phyloP scores from a whole-genome alignment of 2,888 invertebrate species.

The Junonia oenone region DNA sequence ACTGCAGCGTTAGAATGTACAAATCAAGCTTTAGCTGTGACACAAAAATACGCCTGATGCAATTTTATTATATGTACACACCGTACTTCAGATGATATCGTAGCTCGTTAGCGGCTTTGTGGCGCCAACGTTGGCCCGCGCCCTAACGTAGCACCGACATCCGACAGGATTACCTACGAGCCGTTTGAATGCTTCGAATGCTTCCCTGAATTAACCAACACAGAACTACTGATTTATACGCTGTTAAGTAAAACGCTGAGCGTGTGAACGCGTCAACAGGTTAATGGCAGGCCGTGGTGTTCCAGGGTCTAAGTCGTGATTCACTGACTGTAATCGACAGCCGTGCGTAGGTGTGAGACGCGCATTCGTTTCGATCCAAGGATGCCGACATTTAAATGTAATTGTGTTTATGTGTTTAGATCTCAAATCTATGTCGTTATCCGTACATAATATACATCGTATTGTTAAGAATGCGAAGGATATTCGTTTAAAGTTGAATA shows the following conservation, averaged over 20 bases:
- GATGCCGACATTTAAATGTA: slow-evolving; percentile 23
- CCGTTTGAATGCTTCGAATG: slow-evolving; percentile 43
- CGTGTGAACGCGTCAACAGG: slow-evolving; percentile 35
- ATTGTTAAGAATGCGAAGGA: slow-evolving; percentile 8
- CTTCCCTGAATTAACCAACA: slow-evolving; percentile 42
- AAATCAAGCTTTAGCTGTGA: slow-evolving; percentile 14
- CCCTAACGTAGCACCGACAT: slow-evolving; percentile 56
- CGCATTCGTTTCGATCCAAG: slow-evolving; percentile 35
- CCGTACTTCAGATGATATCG: slow-evolving; percentile 63
- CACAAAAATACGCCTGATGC: slow-evolving; percentile 20
- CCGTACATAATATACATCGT: slow-evolving; percentile 9
- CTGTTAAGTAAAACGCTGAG: slow-evolving; percentile 20
- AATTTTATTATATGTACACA: slow-evolving; percentile 29
- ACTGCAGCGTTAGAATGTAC: neutral
- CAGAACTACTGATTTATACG: slow-evolving; percentile 43
- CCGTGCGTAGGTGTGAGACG: slow-evolving; percentile 56
- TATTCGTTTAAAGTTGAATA: neutral
- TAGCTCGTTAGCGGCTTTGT: slow-evolving; percentile 70
- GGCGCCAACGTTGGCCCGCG: slow-evolving; percentile 53
- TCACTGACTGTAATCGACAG: slow-evolving; percentile 43
- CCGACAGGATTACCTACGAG: slow-evolving; percentile 57
- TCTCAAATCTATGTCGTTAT: slow-evolving; percentile 13
- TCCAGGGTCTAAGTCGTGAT: slow-evolving; percentile 38
- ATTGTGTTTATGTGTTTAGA: slow-evolving; percentile 25
- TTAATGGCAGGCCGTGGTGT: slow-evolving; percentile 35